Conservation (phyloP, 2,888 invertebrate species). For the Drosophila parthenogenetica region DNA sequence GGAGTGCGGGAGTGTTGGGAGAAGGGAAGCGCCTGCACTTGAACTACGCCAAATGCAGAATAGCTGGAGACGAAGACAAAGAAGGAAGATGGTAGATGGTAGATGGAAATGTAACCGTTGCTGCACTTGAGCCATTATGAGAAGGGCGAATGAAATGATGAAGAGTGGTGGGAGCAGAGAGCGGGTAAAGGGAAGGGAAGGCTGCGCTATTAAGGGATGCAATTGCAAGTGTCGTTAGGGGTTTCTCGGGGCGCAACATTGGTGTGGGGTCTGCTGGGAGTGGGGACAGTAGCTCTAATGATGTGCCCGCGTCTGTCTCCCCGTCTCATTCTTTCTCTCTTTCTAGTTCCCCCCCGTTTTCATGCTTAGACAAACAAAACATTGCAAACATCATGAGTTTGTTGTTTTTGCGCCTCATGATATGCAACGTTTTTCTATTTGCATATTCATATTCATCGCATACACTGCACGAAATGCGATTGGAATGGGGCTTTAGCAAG, state of each 20-base stretch:
- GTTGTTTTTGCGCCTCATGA: conserved; percentile 53
- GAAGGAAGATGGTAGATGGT: conserved; percentile 17
- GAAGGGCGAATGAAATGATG: not conserved
- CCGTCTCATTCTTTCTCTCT: not conserved
- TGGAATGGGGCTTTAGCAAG: not conserved
- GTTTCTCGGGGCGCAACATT: conserved; percentile 35
- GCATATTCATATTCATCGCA: conserved; percentile 66
- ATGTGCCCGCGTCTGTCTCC: conserved; percentile 33
- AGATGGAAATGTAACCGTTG: conserved; percentile 34
- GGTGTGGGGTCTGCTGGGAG: not conserved
- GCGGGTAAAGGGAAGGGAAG: not conserved
- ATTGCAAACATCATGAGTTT: conserved; percentile 29
- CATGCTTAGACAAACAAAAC: conserved; percentile 66
- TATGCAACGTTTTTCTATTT: conserved; percentile 60
- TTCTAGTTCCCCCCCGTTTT: not conserved
- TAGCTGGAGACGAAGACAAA: conserved; percentile 5
- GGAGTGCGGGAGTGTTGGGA: not conserved
- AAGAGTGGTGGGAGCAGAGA: not conserved
- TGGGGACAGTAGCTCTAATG: conserved; percentile 52
- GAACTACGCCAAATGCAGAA: conserved; percentile 67
- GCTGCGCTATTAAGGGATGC: conserved; percentile 66
- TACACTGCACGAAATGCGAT: not conserved
- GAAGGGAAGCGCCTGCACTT: conserved; percentile 60
- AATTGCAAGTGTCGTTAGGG: conserved; percentile 72
- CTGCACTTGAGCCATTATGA: conserved; percentile 40